Conservation (phyloP, 2,888 invertebrate species). For the Prenolepis imparis region DNA sequence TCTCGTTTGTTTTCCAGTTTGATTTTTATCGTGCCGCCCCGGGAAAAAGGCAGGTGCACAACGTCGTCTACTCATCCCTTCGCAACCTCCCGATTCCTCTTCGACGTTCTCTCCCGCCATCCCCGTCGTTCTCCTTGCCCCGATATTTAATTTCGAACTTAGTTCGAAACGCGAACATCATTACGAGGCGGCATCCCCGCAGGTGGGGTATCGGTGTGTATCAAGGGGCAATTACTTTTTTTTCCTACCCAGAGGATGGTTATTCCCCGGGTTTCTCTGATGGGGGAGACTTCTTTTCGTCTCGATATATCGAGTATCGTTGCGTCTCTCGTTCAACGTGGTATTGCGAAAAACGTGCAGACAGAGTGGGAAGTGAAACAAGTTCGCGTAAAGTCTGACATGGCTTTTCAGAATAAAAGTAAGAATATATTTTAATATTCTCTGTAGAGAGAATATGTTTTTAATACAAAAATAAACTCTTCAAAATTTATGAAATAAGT, state of each 20-base stretch:
- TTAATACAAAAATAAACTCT: not conserved
- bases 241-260: slow-evolving; percentile 69
- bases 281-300: slow-evolving; percentile 47
- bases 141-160: slow-evolving; percentile 83
- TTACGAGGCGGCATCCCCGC: slow-evolving; percentile 72
- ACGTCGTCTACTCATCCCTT: slow-evolving; percentile 53
- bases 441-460: not conserved
- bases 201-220: slow-evolving; percentile 79
- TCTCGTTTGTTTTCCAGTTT: slow-evolving; percentile 82
- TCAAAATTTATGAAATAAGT: not conserved
- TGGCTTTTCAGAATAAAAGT: not conserved
- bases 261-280: slow-evolving; percentile 51
- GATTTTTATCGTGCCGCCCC: slow-evolving; percentile 79
- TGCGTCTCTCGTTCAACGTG: slow-evolving; percentile 26
- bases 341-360: slow-evolving; percentile 6
- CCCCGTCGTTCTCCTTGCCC: slow-evolving; percentile 57
- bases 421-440: not conserved
- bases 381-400: not conserved
- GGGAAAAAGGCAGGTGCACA: slow-evolving; percentile 76
- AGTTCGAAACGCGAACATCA: slow-evolving; percentile 78
- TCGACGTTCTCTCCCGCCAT: slow-evolving; percentile 58
- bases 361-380: not conserved
- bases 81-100: slow-evolving; percentile 65
- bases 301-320: slow-evolving; percentile 43
- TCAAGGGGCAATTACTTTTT: slow-evolving; percentile 79